phyloP scores from a whole-genome alignment of 2,797 vertebrate species.

The Botia kubotai region DNA sequence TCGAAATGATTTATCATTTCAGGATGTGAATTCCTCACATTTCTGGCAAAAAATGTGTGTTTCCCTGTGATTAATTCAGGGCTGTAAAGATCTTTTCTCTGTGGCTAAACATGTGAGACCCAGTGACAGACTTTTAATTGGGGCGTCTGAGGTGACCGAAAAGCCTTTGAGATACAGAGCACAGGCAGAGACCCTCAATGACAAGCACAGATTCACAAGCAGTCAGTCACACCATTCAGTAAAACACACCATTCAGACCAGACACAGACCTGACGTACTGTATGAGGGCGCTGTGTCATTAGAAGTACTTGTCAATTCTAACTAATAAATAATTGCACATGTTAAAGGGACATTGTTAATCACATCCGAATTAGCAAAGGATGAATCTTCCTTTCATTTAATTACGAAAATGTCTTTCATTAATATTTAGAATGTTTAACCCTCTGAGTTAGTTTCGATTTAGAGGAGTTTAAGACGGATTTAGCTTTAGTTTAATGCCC shows the following conservation, averaged over 20 bases:
- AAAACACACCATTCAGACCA: constrained; percentile 39
- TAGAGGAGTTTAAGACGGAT: constrained; percentile 29
- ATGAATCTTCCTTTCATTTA: constrained; percentile 37
- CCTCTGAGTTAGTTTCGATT: constrained; percentile 60
- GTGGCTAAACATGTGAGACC: neutral
- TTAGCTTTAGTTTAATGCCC: constrained; percentile 50
- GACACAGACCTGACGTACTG: constrained; percentile 43
- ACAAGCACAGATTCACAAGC: neutral
- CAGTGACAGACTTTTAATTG: constrained; percentile 36
- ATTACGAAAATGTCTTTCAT: constrained; percentile 45
- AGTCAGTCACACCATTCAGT: constrained; percentile 10
- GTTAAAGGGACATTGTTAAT: constrained; percentile 62
- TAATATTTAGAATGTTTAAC: constrained; percentile 61
- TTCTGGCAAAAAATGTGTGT: neutral
- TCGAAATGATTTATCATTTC: constrained; percentile 5
- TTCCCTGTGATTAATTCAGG: constrained; percentile 16
- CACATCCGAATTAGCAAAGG: constrained; percentile 37
- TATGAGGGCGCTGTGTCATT: constrained; percentile 24
- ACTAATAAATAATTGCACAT: constrained; percentile 38
- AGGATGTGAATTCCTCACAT: neutral
- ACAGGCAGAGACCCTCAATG: neutral
- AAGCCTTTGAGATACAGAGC: constrained; percentile 27
- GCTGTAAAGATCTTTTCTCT: constrained; percentile 31
- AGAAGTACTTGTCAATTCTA: constrained; percentile 28
- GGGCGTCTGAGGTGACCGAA: constrained; percentile 44